Base-by-base conservation (phyloP, 2,113 vertebrate genomes). In the Strix aluco region DNA sequence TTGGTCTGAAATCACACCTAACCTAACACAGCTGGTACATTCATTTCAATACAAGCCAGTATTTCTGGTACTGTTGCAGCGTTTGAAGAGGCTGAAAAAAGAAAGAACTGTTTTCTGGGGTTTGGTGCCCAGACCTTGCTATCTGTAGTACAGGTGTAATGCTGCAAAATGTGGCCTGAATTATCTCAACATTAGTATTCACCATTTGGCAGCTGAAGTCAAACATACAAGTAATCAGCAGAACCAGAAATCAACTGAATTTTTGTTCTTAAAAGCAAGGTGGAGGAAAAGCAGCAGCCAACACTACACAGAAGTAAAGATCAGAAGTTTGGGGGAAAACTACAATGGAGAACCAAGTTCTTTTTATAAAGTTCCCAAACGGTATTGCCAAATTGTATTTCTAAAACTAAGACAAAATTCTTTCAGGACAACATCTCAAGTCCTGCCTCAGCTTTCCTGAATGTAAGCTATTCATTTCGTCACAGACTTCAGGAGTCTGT, bases 231-330 rank as follows among this genome's bases (percentile, higher is more conserved):
- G 85, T 83, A 89, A 96, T 94, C 90, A 75, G 74, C 67, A 73
- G 42, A 62, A 90, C 91, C 95, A 96, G 92, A 87, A 92, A 97
- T 63, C 61, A 92, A 96, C 92, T 63, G 85, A 40, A 84, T 84
- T 93, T 92, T 36, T n/a, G 51, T 87, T 94, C 81, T 89, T 54
- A 73, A 82, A 92, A 92, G 52, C 22, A 57, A 88, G 22, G 51
- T 42, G 44, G 85, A 88, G 17, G 70, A 95, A 86, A 87, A 91
- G 65, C 88, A 87, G 86, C 62, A 44, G 47, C 32, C 55, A 72
- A 65, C 67, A 4, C 11, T 61, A 62, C 70, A 96, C 5, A 61
- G 44, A 90, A 90, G 55, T 46, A 81, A 88, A 88, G 65, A 85
- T 17, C 40, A 92, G 51, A 94, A 91, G 29, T 67, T 87, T 81